These are phyloP conservation scores for Andinoacara biseriatus DNA, from an alignment of 2,113 vertebrate species.

Conservation along the genomic window DNA sequence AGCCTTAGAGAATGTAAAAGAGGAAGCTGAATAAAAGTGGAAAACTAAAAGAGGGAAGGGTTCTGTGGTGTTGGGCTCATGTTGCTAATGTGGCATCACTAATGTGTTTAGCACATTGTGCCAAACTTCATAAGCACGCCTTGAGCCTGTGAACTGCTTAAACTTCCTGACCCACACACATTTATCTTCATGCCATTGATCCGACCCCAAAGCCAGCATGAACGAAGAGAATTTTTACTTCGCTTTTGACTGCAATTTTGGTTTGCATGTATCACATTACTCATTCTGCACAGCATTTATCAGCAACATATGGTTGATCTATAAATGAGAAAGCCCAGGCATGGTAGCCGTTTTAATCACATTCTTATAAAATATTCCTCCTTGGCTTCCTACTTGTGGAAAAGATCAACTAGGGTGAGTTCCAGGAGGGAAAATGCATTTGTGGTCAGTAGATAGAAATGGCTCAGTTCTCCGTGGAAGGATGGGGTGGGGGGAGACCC, in stretches of 20 bases:
- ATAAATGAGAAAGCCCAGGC: not conserved
- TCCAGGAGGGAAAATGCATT: slow-evolving; percentile 32
- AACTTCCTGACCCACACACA: not conserved
- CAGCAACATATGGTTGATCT: slow-evolving; percentile 2
- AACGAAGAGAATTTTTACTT: not conserved
- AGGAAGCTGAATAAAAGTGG: slow-evolving; percentile 17
- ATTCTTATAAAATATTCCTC: slow-evolving; percentile 18
- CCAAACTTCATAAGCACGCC: slow-evolving; percentile 16
- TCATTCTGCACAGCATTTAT: not conserved
- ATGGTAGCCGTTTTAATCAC: slow-evolving; percentile 1
- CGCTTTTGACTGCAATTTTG: not conserved
- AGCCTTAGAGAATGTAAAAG: slow-evolving; percentile 25
- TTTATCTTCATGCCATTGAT: not conserved
- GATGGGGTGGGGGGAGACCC: not conserved
- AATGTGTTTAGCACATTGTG: slow-evolving; percentile 46
- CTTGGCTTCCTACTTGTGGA: not conserved
- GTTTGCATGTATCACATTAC: not conserved
- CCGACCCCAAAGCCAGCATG: not conserved
- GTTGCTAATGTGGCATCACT: slow-evolving; percentile 64
- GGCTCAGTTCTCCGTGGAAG: slow-evolving; percentile 42
- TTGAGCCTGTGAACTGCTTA: not conserved
- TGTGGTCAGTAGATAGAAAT: slow-evolving; percentile 37
- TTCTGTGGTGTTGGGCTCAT: not conserved
- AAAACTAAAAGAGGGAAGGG: not conserved
- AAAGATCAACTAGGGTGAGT: not conserved